Evolutionary conservation across 2,888 invertebrate genomes (phyloP), one percentile per base, ranked within the genome.

Genomic region (Lasioglossum lativentre): DNA sequence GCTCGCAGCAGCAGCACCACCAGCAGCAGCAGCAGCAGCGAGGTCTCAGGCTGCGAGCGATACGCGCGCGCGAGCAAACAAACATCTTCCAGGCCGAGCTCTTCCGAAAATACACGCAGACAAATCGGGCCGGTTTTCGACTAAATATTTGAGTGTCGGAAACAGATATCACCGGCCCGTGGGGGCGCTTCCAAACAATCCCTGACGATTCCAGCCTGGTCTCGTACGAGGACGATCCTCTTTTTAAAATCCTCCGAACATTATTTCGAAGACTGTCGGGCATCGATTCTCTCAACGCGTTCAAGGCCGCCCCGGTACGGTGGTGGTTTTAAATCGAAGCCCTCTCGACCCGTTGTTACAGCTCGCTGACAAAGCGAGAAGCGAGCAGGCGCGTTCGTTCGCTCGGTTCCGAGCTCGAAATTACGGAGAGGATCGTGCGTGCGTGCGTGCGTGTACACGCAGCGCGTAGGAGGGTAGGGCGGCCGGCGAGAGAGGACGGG

Each of bases 401-500:
- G 59, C 16, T 63, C 14, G 59, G 59, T 30, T 38, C 74, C 74
- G n/a, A 56, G n/a, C 59, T n/a, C 27, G 73, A 84, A 84, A 78
- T 82, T 45, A 79, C 78, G 85, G 85, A 75, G 82, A 52, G 52
- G 47, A 78, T 70, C 68, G 75, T 83, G 80, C 68, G 68, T 68
- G 34, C 68, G 68, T 68, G 34, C 34, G 34, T 34, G 68, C n/a
- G 40, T 68, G 23, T 68, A 68, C 38, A 66, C 76, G 79, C 70
- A 77, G 34, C 52, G 66, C 70, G 71, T 47, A 56, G 77, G 82
- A 42, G 81, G 83, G 80, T 78, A 72, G 76, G 83, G 75, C 70
- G 81, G 81, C 71, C 79, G 83, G 86, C 88, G 85, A 52, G 89
- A 80, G 89, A 89, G 86, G 91, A 90, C 88, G 88, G 87, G 90